Conservation (phyloP, 2,888 invertebrate species). For the Allacma fusca region DNA sequence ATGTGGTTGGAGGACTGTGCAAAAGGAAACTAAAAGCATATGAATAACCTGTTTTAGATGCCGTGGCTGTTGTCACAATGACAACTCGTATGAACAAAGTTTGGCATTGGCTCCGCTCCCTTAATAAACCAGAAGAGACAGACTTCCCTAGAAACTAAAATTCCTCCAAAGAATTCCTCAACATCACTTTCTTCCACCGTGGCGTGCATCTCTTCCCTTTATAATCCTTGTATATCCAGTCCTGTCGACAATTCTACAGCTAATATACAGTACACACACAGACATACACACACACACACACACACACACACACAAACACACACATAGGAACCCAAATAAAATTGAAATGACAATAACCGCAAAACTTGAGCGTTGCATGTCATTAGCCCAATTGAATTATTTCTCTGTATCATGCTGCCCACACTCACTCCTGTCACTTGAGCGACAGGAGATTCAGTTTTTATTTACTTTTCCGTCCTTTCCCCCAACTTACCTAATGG, state of each 20-base stretch:
- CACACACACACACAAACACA: too few species aligned
- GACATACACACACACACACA: too few species aligned
- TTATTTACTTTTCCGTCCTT: too few species aligned
- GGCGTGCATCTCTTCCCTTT: neutral
- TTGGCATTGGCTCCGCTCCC: constrained; percentile 43
- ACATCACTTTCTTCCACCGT: neutral
- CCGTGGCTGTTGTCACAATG: constrained; percentile 33
- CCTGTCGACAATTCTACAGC: neutral
- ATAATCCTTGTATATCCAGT: neutral
- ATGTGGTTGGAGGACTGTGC: neutral
- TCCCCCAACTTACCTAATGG: too few species aligned
- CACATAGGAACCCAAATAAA: neutral
- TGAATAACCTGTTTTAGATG: constrained; percentile 38
- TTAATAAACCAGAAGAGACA: constrained; percentile 24
- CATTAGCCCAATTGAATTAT: constrained; percentile 39
- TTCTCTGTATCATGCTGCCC: neutral
- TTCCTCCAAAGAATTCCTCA: neutral
- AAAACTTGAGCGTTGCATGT: constrained; percentile 6
- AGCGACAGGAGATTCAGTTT: neutral
- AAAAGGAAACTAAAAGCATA: constrained; percentile 4
- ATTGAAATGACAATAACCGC: constrained; percentile 21
- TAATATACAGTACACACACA: too few species aligned
- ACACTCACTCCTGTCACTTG: neutral
- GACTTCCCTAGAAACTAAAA: neutral
- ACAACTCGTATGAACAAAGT: constrained; percentile 46